phyloP scores from a whole-genome alignment of 2,797 vertebrate genomes.

The Microcaecilia unicolor region DNA sequence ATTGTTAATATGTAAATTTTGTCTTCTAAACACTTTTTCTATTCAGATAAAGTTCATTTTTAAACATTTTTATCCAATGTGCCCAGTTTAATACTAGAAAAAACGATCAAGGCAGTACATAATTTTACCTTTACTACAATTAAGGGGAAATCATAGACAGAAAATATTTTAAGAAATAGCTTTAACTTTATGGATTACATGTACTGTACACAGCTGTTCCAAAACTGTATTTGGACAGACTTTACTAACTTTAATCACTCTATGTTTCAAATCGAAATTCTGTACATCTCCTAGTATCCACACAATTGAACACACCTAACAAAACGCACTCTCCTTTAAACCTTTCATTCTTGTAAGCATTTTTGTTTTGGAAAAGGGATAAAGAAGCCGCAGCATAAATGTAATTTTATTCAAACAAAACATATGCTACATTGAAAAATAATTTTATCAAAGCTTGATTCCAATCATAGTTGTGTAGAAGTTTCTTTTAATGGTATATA shows the following conservation, averaged over 20 bases:
- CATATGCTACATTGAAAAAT: slow-evolving; percentile 87
- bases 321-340: slow-evolving; percentile 41
- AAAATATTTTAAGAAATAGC: slow-evolving; percentile 34
- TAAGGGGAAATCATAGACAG: slow-evolving; percentile 48
- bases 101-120: slow-evolving; percentile 62
- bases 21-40: slow-evolving; percentile 35
- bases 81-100: slow-evolving; percentile 47
- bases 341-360: slow-evolving; percentile 34
- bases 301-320: slow-evolving; percentile 36
- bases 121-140: slow-evolving; percentile 51
- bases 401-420: slow-evolving; percentile 85
- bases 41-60: slow-evolving; percentile 28
- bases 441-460: slow-evolving; percentile 80
- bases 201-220: slow-evolving; percentile 51
- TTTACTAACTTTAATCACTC: slow-evolving; percentile 42
- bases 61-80: slow-evolving; percentile 36
- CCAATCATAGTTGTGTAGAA: slow-evolving; percentile 53
- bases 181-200: slow-evolving; percentile 42
- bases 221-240: slow-evolving; percentile 39
- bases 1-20: slow-evolving; percentile 21
- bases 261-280: slow-evolving; percentile 44
- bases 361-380: slow-evolving; percentile 70
- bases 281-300: slow-evolving; percentile 53
- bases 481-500: slow-evolving; percentile 57
- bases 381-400: slow-evolving; percentile 72